Evolutionary conservation across 2,888 invertebrate species (phyloP).

Genomic region (Pyrochroa serraticornis): DNA sequence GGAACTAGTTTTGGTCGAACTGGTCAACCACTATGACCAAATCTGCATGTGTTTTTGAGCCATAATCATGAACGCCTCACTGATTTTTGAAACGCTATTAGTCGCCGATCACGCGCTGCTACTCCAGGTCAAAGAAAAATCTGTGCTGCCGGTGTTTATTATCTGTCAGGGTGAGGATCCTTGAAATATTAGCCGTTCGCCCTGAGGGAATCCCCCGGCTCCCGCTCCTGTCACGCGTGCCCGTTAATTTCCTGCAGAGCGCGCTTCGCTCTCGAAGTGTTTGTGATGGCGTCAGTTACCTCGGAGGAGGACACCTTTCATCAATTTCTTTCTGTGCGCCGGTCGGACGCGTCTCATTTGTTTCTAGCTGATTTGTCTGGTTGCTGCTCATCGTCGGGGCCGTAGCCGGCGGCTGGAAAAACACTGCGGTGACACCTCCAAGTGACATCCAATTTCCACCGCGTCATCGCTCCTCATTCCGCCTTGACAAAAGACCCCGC

Average conservation of each 20-base stretch:
- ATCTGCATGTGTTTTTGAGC: too few species aligned
- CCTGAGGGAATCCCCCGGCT: too few species aligned
- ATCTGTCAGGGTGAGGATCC: too few species aligned
- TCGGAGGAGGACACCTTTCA: slow-evolving; percentile 38
- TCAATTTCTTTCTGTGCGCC: slow-evolving; percentile 41
- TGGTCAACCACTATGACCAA: too few species aligned
- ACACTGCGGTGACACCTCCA: slow-evolving; percentile 60
- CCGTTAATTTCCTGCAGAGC: slow-evolving; percentile 11
- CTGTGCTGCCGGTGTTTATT: too few species aligned
- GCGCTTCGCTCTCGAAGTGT: not conserved
- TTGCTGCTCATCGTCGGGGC: slow-evolving; percentile 42
- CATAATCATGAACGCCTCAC: too few species aligned
- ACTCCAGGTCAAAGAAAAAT: too few species aligned
- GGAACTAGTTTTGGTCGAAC: too few species aligned
- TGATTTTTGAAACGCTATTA: too few species aligned
- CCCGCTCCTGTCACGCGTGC: not conserved
- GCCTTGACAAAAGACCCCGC: slow-evolving; percentile 28
- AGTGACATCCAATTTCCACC: slow-evolving; percentile 61
- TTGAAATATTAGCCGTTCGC: too few species aligned
- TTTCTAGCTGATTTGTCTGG: slow-evolving; percentile 59
- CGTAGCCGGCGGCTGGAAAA: slow-evolving; percentile 55
- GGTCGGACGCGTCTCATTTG: slow-evolving; percentile 48
- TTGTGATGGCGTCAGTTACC: not conserved
- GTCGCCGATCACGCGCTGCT: too few species aligned
- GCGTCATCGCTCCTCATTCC: slow-evolving; percentile 54